Conservation (phyloP, 2,113 vertebrate species). For the Electrona antarctica region DNA sequence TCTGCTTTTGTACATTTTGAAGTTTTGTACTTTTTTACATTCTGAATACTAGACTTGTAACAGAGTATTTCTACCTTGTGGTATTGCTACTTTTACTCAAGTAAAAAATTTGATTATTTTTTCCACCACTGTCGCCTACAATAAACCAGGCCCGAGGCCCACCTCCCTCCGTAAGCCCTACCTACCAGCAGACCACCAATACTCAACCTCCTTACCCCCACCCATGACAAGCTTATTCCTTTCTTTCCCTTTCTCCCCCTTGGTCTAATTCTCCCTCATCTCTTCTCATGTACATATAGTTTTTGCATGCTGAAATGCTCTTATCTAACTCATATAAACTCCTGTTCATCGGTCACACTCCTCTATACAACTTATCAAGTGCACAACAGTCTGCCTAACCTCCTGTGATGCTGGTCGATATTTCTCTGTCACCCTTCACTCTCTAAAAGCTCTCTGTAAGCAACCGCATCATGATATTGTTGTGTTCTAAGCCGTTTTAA, state of each 20-base stretch:
- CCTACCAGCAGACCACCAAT: constrained; percentile 40
- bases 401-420: constrained; percentile 27
- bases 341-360: constrained; percentile 45
- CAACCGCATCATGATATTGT: background rate
- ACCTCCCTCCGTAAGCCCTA: constrained; percentile 48
- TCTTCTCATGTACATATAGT: background rate
- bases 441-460: background rate
- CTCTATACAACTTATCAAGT: constrained; percentile 19
- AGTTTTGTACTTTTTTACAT: too few relatives aligned
- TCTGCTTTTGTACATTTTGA: too few relatives aligned
- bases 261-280: constrained; percentile 12
- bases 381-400: background rate
- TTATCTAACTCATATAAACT: constrained; percentile 33
- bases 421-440: constrained; percentile 18
- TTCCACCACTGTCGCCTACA: constrained; percentile 41
- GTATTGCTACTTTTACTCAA: too few relatives aligned
- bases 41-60: too few relatives aligned
- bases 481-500: background rate
- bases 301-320: constrained; percentile 23
- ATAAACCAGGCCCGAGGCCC: constrained; percentile 59
- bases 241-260: constrained; percentile 43
- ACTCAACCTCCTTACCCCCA: constrained; percentile 17
- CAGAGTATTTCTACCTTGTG: too few relatives aligned
- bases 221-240: constrained; percentile 62
- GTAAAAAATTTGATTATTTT: too few relatives aligned